A percentile compares a stretch with the other conserved stretches of the same genome.
Conservation (phyloP, 2,797 vertebrate species). For the Tenualosa ilisha region DNA sequence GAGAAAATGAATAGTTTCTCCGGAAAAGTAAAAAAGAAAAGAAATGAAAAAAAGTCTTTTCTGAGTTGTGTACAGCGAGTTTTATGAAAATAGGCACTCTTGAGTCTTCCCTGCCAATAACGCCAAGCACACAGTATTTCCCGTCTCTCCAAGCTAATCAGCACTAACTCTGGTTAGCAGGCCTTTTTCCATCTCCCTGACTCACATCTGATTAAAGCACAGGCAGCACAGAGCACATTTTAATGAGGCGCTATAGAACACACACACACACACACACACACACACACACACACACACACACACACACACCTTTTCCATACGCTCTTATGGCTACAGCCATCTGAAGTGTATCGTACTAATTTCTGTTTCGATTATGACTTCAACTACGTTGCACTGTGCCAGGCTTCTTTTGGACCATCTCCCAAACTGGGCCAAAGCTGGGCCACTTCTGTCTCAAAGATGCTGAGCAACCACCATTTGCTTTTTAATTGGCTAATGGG, state of each 20-base stretch:
- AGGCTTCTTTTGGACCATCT: too few species aligned
- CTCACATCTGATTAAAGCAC: slow-evolving; percentile 1
- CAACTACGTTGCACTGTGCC: too few species aligned
- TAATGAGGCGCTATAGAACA: slow-evolving; percentile 15
- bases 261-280: slow-evolving; percentile 12
- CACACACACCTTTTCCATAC: too few species aligned
- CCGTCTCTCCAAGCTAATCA: not conserved
- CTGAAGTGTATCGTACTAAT: too few species aligned
- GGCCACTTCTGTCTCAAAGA: too few species aligned
- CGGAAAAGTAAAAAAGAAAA: not conserved
- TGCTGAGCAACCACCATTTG: too few species aligned
- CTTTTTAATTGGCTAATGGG: too few species aligned
- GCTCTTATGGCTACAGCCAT: too few species aligned
- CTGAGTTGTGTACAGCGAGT: not conserved
- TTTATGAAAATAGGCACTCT: not conserved
- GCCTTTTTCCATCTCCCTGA: not conserved
- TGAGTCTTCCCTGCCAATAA: not conserved
- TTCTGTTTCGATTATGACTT: too few species aligned
- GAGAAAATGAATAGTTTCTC: not conserved
- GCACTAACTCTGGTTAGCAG: not conserved
- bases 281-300: not conserved
- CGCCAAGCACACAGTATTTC: not conserved
- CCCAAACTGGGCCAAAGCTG: too few species aligned
- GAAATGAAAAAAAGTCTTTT: not conserved
- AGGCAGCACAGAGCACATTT: not conserved